Evolutionary conservation across 2,113 vertebrate species (phyloP).

Genomic region (Drymodes brunneopygia): DNA sequence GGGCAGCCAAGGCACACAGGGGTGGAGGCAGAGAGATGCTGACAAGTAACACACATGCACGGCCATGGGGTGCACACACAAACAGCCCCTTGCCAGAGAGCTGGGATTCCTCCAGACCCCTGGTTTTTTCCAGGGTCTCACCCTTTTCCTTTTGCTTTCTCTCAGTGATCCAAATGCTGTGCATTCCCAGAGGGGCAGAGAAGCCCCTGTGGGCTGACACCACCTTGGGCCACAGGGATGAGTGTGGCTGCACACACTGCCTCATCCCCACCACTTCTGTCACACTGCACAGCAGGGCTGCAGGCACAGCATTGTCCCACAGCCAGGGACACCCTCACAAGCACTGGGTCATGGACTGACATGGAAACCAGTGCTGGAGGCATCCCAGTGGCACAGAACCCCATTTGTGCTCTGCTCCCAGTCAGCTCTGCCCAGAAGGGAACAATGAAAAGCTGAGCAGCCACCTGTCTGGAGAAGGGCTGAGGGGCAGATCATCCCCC

Average conservation of each 20-base stretch:
- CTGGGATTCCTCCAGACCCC: not conserved
- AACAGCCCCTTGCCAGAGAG: not conserved
- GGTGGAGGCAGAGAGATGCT: not conserved
- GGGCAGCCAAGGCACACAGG: not conserved
- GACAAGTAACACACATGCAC: not conserved
- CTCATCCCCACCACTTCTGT: not conserved
- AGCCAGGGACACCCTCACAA: not conserved
- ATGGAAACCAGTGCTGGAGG: not conserved
- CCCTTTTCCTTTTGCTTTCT: not conserved
- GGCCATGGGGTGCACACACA: not conserved
- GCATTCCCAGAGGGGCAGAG: not conserved
- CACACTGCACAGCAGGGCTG: rapidly evolving
- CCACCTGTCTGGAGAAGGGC: not conserved
- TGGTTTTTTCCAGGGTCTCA: not conserved
- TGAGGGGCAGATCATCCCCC: not conserved
- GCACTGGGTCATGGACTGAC: not conserved
- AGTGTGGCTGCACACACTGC: rapidly evolving
- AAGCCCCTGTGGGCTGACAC: not conserved
- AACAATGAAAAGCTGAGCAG: not conserved
- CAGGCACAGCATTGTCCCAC: rapidly evolving
- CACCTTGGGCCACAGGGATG: not conserved
- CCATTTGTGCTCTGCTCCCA: not conserved
- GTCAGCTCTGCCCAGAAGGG: not conserved
- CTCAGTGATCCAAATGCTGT: not conserved
- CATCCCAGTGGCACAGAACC: not conserved